A percentile compares a stretch with the other conserved stretches of the same genome.
phyloP scores from a whole-genome alignment of 1,140 invertebrate species.

The Argopecten irradians region DNA sequence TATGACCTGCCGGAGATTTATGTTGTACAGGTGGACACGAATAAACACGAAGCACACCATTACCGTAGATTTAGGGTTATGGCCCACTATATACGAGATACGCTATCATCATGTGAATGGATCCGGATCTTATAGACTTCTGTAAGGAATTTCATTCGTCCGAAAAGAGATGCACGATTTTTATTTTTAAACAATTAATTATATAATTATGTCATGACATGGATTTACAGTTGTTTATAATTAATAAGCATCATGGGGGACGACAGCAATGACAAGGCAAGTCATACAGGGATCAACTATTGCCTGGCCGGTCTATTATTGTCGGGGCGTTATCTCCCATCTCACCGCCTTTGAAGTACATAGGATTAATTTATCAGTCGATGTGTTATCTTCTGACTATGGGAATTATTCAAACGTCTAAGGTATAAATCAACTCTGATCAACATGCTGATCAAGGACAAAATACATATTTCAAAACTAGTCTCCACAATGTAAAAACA shows the following conservation, averaged over 20 bases:
- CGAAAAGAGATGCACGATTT: background rate
- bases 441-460: background rate
- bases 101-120: background rate
- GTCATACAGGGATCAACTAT: background rate
- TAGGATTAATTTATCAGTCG: background rate
- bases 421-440: constrained; percentile 2
- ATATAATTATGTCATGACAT: constrained; percentile 11
- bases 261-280: background rate
- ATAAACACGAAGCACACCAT: background rate
- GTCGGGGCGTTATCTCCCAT: constrained; percentile 5
- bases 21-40: constrained; percentile 2
- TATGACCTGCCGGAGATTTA: constrained; percentile 9
- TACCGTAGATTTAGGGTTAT: constrained; percentile 5
- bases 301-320: background rate
- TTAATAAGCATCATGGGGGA: background rate
- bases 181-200: background rate
- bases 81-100: background rate
- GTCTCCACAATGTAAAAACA: background rate
- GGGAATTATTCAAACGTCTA: background rate
- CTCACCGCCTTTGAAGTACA: constrained; percentile 14
- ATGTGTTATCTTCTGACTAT: constrained; percentile 7
- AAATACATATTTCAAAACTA: background rate
- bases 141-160: background rate
- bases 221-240: background rate
- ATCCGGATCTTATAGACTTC: background rate